Evolutionary conservation across 2,113 vertebrate species (phyloP).

Genomic region (Phalacrocorax aristotelis): DNA sequence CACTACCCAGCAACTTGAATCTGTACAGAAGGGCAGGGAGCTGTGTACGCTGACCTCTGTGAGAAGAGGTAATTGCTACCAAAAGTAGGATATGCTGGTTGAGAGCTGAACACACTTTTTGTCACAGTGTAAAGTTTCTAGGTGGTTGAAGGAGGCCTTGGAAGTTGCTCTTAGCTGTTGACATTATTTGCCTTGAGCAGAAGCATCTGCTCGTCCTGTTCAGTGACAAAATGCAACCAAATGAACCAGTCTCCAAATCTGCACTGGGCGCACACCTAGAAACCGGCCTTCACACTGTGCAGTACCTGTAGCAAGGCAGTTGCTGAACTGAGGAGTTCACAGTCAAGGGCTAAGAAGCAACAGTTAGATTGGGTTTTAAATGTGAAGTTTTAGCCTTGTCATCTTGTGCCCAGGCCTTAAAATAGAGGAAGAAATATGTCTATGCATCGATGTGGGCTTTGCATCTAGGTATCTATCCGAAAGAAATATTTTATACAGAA

Average conservation of each 20-base stretch:
- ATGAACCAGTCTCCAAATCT: background rate
- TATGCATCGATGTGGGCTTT: background rate
- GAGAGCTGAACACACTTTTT: background rate
- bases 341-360: background rate
- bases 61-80: background rate
- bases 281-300: background rate
- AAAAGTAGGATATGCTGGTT: rapidly evolving
- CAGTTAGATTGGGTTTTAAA: background rate
- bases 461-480: rapidly evolving
- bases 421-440: background rate
- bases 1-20: rapidly evolving
- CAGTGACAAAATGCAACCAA: background rate
- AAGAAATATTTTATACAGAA: background rate
- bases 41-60: rapidly evolving
- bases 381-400: background rate
- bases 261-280: rapidly evolving
- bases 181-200: background rate
- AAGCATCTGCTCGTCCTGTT: rapidly evolving
- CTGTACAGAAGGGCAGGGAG: background rate
- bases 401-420: background rate
- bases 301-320: no score
- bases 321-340: background rate
- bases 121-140: background rate
- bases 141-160: background rate
- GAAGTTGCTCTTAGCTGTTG: background rate